Evolutionary conservation across 2,797 vertebrate species (phyloP), one percentile per base, ranked within the genome.

Genomic region (Syngnathus rostellatus): DNA sequence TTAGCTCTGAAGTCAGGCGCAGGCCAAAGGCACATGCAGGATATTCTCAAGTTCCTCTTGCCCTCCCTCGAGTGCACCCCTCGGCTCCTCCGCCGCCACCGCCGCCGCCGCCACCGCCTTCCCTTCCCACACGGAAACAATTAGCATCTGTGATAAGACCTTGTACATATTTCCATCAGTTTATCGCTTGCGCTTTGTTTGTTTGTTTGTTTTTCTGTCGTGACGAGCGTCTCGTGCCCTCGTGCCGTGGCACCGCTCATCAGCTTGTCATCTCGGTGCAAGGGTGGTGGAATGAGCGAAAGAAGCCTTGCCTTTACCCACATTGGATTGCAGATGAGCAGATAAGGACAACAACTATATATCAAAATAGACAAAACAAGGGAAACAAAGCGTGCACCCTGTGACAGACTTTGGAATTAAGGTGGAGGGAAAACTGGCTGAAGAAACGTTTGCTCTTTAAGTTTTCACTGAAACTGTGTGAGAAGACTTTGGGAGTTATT

Each of bases 341-440:
- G 90, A 92, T 91, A 89, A 86, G 82, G 64, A 81, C 86, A 88
- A 89, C 78, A 88, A 90, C 82, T 82, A 89, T 89, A 89, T 85
- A 89, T 71, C 83, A 83, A 90, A 88, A 89, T 87, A 90, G 82
- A 89, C 60, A 25, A 45, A 23, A 43, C n/a, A 14, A 45, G 60
- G 43, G 9, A 63, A 60, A 21, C 63, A 77, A 79, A 75, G 69
- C 64, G 66, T 71, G 73, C 75, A 74, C 81, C 88, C 83, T 86
- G 85, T 85, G 85, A 82, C 78, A 70, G 88, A 86, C 81, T 31
- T 31, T 43, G 11, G 41, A 11, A 43, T 43, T 11, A 11, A 73
- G 38, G 50, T 76, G 74, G 62, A 51, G 63, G 31, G 39, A 14
- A 72, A 76, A 65, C 63, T 62, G 23, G 17, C 58, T 11, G 21